A percentile compares a stretch with the other conserved stretches of the same genome.
phyloP scores from a whole-genome alignment of 2,888 invertebrate genomes.

The Galerucella pusilla region DNA sequence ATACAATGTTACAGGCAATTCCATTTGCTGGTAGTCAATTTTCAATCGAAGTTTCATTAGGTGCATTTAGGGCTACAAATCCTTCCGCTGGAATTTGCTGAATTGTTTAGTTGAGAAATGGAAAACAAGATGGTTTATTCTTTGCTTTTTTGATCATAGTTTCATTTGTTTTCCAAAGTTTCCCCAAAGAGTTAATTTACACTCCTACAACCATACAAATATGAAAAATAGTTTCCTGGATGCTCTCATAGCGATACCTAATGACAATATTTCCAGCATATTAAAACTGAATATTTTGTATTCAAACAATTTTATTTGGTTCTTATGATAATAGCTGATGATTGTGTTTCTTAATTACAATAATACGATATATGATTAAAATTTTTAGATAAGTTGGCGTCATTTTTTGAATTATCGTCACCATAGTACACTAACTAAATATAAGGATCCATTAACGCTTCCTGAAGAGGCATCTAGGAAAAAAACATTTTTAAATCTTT shows the following conservation, averaged over 20 bases:
- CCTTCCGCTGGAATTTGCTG: background rate
- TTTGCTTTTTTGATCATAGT: too few species aligned
- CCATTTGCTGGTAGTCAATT: background rate
- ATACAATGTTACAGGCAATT: background rate
- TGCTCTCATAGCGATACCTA: background rate
- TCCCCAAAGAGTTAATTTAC: too few species aligned
- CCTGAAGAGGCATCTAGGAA: too few species aligned
- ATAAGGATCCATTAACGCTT: too few species aligned
- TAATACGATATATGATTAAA: background rate
- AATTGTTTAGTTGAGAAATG: too few species aligned
- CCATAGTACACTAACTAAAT: too few species aligned
- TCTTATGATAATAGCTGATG: slow-evolving; percentile 6
- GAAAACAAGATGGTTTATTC: too few species aligned
- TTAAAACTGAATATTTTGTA: background rate
- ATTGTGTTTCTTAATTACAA: background rate
- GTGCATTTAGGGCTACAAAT: background rate
- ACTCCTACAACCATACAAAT: too few species aligned
- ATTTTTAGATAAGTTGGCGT: background rate
- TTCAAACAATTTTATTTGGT: slow-evolving; percentile 5
- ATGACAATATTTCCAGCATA: background rate
- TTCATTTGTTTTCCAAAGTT: too few species aligned
- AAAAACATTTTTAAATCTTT: too few species aligned
- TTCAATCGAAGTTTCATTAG: background rate
- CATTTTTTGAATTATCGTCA: background rate
- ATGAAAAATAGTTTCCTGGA: background rate